Percentiles rank a stretch among this genome's conserved stretches.
Conservation (phyloP, 2,113 vertebrate species). For the Cyanistes caeruleus region DNA sequence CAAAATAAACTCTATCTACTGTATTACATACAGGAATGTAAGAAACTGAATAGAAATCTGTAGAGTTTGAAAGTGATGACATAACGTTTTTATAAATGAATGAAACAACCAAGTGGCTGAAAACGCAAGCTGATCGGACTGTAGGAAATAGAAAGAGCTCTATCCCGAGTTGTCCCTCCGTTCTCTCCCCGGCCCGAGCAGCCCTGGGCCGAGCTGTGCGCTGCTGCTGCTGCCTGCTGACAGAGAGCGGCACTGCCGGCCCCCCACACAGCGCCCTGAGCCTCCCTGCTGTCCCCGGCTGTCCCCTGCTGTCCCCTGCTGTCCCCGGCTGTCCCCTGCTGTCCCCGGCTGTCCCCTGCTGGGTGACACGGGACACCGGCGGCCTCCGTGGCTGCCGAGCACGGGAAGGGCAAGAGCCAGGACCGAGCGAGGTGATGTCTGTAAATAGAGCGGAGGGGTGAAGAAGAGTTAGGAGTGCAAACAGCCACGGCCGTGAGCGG, state of each 20-base stretch:
- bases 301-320: too few species aligned
- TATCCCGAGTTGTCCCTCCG: accelerated
- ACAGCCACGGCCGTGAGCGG: background rate
- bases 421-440: too few species aligned
- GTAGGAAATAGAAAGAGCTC: background rate
- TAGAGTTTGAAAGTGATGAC: background rate
- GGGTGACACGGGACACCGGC: background rate
- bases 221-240: background rate
- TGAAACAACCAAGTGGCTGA: background rate
- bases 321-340: too few species aligned
- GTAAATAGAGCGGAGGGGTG: accelerated
- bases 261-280: background rate
- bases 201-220: background rate
- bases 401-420: background rate
- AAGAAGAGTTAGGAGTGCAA: too few species aligned
- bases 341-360: background rate
- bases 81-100: background rate
- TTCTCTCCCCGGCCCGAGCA: accelerated
- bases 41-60: background rate
- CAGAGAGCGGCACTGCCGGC: background rate
- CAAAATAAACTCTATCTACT: background rate
- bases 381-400: background rate
- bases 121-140: accelerated
- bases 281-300: background rate
- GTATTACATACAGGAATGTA: background rate